phyloP scores from a whole-genome alignment of 2,797 vertebrate genomes.

The Pogoniulus pusillus region DNA sequence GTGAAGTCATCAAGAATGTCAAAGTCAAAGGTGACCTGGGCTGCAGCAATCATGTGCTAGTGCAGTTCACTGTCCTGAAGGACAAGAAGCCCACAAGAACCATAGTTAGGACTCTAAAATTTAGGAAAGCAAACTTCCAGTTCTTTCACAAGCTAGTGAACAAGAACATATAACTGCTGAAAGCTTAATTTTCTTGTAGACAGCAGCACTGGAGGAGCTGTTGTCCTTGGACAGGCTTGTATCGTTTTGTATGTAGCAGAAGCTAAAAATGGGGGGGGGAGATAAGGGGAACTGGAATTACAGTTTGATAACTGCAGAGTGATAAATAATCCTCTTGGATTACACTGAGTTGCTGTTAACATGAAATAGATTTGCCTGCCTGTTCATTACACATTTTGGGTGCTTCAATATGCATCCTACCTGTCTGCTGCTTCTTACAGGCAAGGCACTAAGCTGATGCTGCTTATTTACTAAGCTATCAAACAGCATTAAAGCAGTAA shows the following conservation, averaged over 20 bases:
- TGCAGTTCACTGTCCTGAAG: too few relatives aligned
- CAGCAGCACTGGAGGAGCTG: background rate
- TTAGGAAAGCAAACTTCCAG: too few relatives aligned
- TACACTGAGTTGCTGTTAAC: background rate
- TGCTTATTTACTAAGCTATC: background rate
- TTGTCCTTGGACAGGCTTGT: background rate
- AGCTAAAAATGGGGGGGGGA: background rate
- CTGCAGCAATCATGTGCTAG: too few relatives aligned
- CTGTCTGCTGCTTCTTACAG: background rate
- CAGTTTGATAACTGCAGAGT: background rate
- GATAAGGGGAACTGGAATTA: background rate
- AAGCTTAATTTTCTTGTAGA: background rate
- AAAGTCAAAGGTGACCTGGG: too few relatives aligned
- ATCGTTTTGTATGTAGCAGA: background rate
- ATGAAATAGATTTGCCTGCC: background rate
- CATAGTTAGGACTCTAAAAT: too few relatives aligned
- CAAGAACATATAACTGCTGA: too few relatives aligned
- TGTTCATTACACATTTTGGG: background rate
- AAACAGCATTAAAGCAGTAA: slow-evolving; percentile 28
- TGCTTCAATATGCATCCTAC: slow-evolving; percentile 6
- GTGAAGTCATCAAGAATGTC: too few relatives aligned
- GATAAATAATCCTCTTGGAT: background rate
- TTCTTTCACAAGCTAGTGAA: too few relatives aligned
- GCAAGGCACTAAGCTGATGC: background rate
- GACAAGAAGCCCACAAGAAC: too few relatives aligned